phyloP scores from a whole-genome alignment of 92 coral and sea anemone genomes.

The Heliopora coerulea region DNA sequence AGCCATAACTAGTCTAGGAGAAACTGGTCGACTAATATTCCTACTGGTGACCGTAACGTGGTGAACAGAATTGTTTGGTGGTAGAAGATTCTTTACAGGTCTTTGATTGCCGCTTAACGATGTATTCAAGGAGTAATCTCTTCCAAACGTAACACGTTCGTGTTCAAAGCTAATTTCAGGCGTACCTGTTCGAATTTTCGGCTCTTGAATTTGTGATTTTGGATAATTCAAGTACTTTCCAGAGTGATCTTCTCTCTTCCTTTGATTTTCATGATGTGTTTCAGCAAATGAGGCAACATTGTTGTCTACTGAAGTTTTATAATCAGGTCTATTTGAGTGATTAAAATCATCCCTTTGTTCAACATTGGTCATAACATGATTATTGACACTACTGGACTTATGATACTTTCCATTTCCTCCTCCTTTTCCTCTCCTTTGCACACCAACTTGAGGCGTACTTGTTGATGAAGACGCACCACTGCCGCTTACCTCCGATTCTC shows the following conservation, averaged over 20 bases:
- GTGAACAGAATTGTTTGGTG: slow-evolving; percentile 3
- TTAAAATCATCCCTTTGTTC: slow-evolving; percentile 9
- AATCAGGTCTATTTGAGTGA: not conserved
- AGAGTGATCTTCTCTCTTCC: not conserved
- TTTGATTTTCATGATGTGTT: not conserved
- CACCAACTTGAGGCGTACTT: not conserved
- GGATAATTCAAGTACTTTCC: not conserved
- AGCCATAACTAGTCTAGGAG: slow-evolving; percentile 29
- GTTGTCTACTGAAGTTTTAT: not conserved
- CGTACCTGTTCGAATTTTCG: slow-evolving; percentile 11
- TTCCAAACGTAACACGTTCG: not conserved
- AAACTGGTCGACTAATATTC: slow-evolving; percentile 14
- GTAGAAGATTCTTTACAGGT: not conserved
- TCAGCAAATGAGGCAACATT: not conserved
- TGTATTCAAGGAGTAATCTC: not conserved
- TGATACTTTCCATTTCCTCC: not conserved
- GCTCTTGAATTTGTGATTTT: not conserved
- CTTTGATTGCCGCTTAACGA: not conserved
- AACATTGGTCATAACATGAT: not conserved
- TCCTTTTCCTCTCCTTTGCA: not conserved
- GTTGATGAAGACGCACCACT: slow-evolving; percentile 7
- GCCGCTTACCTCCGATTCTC: not conserved
- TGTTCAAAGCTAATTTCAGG: not conserved
- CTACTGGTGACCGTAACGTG: slow-evolving; percentile 32
- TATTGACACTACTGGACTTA: not conserved